Conservation (phyloP, 2,797 vertebrate species). For the Anas capensis region DNA sequence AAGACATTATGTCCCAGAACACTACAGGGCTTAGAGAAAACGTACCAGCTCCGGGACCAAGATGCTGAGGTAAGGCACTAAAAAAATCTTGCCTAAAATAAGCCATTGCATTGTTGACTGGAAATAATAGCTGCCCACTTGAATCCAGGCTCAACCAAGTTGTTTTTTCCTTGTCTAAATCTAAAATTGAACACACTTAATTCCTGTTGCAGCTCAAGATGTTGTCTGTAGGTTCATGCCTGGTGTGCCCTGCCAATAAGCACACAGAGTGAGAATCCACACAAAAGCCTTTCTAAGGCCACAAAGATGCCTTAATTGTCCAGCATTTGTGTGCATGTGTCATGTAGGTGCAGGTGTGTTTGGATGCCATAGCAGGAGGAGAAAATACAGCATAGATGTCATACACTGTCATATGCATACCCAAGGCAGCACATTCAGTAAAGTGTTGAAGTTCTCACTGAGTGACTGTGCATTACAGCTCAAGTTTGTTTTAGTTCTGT, state of each 20-base stretch:
- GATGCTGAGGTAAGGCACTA: conserved; percentile 90
- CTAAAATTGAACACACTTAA: neutral
- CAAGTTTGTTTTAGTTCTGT: neutral
- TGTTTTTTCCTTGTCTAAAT: neutral
- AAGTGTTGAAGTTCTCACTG: neutral
- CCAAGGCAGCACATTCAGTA: neutral
- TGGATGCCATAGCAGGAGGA: neutral
- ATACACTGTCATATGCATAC: rapidly evolving
- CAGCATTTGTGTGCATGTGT: neutral
- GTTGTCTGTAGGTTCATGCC: too few relatives aligned
- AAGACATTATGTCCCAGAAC: conserved; percentile 79
- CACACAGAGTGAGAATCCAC: too few relatives aligned
- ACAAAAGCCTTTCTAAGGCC: too few relatives aligned
- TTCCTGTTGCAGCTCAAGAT: neutral
- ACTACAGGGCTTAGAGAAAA: conserved; percentile 82
- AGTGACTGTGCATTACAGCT: neutral
- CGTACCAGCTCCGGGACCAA: conserved; percentile 83
- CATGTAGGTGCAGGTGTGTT: neutral
- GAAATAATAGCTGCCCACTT: neutral
- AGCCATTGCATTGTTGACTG: neutral
- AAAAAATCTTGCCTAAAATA: neutral
- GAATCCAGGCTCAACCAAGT: neutral
- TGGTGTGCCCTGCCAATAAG: too few relatives aligned
- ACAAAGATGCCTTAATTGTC: neutral
- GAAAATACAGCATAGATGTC: neutral